Conservation (phyloP, 53 echinoderm and acorn worm species). For the Luidia sarsii region DNA sequence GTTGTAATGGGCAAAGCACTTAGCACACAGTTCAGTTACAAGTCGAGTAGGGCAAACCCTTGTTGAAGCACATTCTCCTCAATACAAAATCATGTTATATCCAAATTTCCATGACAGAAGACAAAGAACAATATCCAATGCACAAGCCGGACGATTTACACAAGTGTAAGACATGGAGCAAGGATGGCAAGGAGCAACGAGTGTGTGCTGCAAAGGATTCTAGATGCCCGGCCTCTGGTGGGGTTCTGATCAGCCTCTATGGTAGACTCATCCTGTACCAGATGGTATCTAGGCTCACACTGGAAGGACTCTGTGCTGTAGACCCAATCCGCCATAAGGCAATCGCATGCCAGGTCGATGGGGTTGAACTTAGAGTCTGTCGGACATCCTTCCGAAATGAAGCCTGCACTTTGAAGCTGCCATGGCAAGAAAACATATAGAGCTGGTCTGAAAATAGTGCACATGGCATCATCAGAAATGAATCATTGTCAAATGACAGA, state of each 20-base stretch:
- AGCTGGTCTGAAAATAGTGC: too few relatives aligned
- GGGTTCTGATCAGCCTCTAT: not conserved
- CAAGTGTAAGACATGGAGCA: too few relatives aligned
- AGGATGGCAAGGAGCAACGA: not conserved
- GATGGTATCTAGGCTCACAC: constrained; percentile 16
- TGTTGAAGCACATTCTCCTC: too few relatives aligned
- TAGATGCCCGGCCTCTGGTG: not conserved
- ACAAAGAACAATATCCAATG: too few relatives aligned
- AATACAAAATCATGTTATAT: too few relatives aligned
- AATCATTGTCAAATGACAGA: not conserved
- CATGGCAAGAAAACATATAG: too few relatives aligned
- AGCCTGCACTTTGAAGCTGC: constrained; percentile 35
- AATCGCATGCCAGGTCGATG: constrained; percentile 54
- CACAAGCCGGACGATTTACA: too few relatives aligned
- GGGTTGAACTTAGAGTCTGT: constrained; percentile 52
- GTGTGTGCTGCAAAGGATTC: not conserved
- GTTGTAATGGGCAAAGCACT: too few relatives aligned
- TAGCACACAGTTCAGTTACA: too few relatives aligned
- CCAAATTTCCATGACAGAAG: too few relatives aligned
- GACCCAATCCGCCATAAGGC: constrained; percentile 14
- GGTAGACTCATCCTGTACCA: not conserved
- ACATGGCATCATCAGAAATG: not conserved
- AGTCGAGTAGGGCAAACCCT: too few relatives aligned
- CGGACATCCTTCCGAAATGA: constrained; percentile 62
- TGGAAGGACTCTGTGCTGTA: constrained; percentile 45